Base-by-base conservation (phyloP, 1,140 invertebrate species). In the Drosophila biarmipes region DNA sequence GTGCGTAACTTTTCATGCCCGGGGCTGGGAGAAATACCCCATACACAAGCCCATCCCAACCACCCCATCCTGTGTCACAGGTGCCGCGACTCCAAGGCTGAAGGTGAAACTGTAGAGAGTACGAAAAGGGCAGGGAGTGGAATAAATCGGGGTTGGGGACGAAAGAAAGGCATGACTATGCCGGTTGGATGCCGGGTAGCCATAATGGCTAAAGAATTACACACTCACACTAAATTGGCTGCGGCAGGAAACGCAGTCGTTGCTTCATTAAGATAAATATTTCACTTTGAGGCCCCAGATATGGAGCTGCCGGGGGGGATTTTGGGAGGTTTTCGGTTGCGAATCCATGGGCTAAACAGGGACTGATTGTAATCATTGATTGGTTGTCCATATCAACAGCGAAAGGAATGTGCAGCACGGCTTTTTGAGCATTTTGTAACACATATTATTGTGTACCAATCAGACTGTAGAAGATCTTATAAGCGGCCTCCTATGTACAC, bases 221-320 rank as follows among this genome's bases (percentile, higher is more conserved):
- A 91, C 78, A 85, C 84, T 85, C 84, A 91, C 78, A 89, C 80
- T 81, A 91, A 91, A 91, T 91, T 91, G 89, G 89, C 89, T 80
- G 73, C 77, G 84, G 86, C 89, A 91, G 89, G 89, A 91, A 90
- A 76, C 89, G 89, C 77, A 76, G 89, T 85, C 89, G 89, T 90
- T 90, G 89, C 89, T 90, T 90, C 89, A 90, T 90, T 90, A 90
- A 89, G 89, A 87, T 85, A 85, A 89, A 90, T 90, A 87, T 84
- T 75, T 85, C 80, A 84, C 66, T 72, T 72, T 87, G 73, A 77
- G 56, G 69, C 45, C 61, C 35, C 43, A 61, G 67, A 59, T 55
- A 40, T 11, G 17, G 46, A 10, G 55, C 19, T 21, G 34, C 11
- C 14, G 38, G 15, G 15, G 15, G 17, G 15, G 15, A 11, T 57